Evolutionary conservation across 2,113 vertebrate species (phyloP), one percentile per base, ranked within the genome.

Genomic region (Hyla sarda): DNA sequence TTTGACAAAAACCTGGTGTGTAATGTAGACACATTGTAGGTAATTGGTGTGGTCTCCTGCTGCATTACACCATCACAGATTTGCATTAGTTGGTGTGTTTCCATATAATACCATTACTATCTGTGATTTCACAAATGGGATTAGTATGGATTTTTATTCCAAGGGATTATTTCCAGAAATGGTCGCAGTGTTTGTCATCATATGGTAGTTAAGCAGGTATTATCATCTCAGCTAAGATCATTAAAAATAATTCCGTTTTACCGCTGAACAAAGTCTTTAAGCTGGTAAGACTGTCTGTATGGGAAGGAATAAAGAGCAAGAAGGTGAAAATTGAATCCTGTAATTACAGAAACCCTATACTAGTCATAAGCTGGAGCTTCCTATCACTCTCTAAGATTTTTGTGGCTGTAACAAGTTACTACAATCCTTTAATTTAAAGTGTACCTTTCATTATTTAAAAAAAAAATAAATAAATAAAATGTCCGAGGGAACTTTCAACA

Each of bases 151-250:
- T 71, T 41, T 41, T 41, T 30, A 21, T 71, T 41, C 41, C 34
- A 19, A 71, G 34, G 34, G 67, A 71, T 71, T 41, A 23, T 71
- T 71, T 71, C 65, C 34, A 71, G 32, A 71, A 71, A 71, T 41
- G 67, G 67, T 41, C 41, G 34, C 67, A 16, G 34, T 23, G 34
- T 71, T 71, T 71, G 67, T 71, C 67, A 11, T 71, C 32, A 10
- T 71, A 41, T 37, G 34, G 32, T 41, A 19, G 67, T 71, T 71
- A 71, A 37, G 67, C 67, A 71, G 67, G 67, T 71, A 41, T 71
- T 71, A 71, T 71, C 67, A 41, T 71, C 67, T 71, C 67, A 71
- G 9, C 19, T 71, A 71, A 71, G 32, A 30, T 71, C 67, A 71
- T 71, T 71, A 71, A 71, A 41, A 71, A 71, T 69, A 71, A 41